Conservation (phyloP, 2,888 invertebrate species). For the Drosophila neonasuta region DNA sequence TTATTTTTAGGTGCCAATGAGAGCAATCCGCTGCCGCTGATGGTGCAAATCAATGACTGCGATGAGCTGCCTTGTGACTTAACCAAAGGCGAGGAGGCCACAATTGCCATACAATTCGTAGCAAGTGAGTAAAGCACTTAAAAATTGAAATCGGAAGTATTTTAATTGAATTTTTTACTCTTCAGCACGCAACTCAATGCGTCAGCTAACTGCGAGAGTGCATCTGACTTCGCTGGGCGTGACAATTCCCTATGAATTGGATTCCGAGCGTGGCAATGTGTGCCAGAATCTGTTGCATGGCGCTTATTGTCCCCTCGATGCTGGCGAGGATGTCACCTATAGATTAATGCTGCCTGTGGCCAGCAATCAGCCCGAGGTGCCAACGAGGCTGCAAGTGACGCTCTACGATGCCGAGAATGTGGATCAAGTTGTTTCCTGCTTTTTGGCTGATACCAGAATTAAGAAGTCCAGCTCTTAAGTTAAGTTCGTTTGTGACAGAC, state of each 20-base stretch:
- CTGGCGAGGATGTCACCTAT: slow-evolving; percentile 80
- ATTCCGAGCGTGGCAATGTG: slow-evolving; percentile 65
- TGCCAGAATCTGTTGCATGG: slow-evolving; percentile 77
- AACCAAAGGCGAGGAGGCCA: slow-evolving; percentile 53
- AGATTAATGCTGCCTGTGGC: slow-evolving; percentile 73
- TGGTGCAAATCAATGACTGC: slow-evolving; percentile 73
- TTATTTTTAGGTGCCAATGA: slow-evolving; percentile 54
- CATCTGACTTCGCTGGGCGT: slow-evolving; percentile 66
- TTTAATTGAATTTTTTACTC: background rate
- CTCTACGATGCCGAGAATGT: slow-evolving; percentile 62
- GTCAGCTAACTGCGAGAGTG: slow-evolving; percentile 56
- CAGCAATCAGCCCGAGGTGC: slow-evolving; percentile 71
- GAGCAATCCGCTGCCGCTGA: slow-evolving; percentile 58
- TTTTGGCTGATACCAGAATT: slow-evolving; percentile 71
- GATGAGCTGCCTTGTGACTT: slow-evolving; percentile 70
- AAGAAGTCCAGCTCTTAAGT: slow-evolving; percentile 39
- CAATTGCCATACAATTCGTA: slow-evolving; percentile 78
- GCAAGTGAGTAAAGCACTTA: slow-evolving; percentile 61
- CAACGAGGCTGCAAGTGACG: slow-evolving; percentile 70
- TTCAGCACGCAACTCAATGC: slow-evolving; percentile 64
- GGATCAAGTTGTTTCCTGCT: slow-evolving; percentile 70
- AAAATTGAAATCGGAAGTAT: background rate
- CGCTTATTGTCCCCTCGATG: slow-evolving; percentile 80
- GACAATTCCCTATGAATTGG: slow-evolving; percentile 64
- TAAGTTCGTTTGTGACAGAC: slow-evolving; percentile 30